Base-by-base conservation (phyloP, 1,140 invertebrate species). In the Eumaeus atala region DNA sequence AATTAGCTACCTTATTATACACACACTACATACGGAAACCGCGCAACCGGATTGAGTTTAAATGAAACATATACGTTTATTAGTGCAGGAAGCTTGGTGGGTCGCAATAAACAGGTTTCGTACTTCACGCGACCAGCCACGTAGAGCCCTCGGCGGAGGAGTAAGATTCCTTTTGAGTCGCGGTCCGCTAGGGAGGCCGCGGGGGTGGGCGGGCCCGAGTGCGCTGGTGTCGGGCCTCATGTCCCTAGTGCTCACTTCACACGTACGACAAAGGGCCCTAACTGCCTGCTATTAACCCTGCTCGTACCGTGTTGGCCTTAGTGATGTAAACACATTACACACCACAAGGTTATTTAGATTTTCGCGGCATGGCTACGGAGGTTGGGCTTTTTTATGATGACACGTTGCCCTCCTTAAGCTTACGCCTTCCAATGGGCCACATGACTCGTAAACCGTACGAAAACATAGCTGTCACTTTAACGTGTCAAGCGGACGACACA, bases 241-340 rank as follows among this genome's bases (percentile, higher is more conserved):
- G 70, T 76, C 70, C 72, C 67, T 73, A 76, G 78, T 75, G 78
- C 70, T 72, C 78, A 77, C 81, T 82, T 84, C 81, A 81, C 78
- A 82, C 78, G 75, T 80, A 67, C 70, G 72, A 84, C 77, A 84
- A 84, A 79, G 81, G 65, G 66, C 72, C 70, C 78, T 84, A 84
- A 84, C 81, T 84, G 81, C 81, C 81, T 81, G 75, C 81, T 82
- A 84, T 84, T 84, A 84, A 78, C 75, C 72, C 76, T 64, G 72
- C 72, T 77, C 71, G 67, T 67, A 68, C 75, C 62, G 66, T 66
- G 66, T 67, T 59, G 49, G 54, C 44, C 56, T 54, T 81, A 82
- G 77, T 70, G 80, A 77, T 78, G 80, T 68, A 54, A 63, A 28
- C 21, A 28, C 21, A 28, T 28, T 28, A 28, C 21, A 6, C 2